These are phyloP conservation scores for Pan paniscus DNA, from an alignment of 2,113 vertebrate genomes.

Conservation along the genomic window DNA sequence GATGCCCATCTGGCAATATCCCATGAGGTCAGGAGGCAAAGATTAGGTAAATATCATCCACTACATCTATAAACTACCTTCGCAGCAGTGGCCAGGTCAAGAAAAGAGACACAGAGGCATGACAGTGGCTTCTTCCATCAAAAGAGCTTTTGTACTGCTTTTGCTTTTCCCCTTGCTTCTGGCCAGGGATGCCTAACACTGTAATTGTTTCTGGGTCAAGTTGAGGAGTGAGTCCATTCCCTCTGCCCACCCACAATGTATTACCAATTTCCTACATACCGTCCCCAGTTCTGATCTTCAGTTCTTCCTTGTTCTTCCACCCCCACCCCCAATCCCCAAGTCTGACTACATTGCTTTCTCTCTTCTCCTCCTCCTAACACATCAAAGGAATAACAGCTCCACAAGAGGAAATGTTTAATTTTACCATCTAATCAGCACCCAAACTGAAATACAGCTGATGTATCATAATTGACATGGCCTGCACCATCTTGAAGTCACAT, in stretches of 20 bases:
- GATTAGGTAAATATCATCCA: not conserved
- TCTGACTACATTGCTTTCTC: not conserved
- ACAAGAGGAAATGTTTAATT: constrained; percentile 6
- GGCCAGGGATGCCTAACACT: not conserved
- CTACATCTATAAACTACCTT: not conserved
- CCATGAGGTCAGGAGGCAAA: not conserved
- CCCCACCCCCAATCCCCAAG: not conserved
- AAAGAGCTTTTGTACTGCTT: not conserved
- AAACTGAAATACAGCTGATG: not conserved
- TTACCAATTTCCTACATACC: not conserved
- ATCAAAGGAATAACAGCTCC: not conserved
- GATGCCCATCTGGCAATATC: not conserved
- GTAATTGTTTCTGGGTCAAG: not conserved
- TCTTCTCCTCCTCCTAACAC: not conserved
- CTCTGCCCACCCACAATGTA: not conserved
- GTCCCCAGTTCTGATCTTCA: not conserved
- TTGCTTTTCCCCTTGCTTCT: not conserved
- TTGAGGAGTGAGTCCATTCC: not conserved
- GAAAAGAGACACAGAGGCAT: not conserved
- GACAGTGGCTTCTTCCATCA: not conserved
- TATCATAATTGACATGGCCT: not conserved
- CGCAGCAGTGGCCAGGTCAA: not conserved
- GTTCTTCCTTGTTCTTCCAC: not conserved
- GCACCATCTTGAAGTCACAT: not conserved
- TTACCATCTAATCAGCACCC: not conserved